Evolutionary conservation across 2,797 vertebrate species (phyloP), one percentile per base, ranked within the genome.

Genomic region (Neosalanx taihuensis): DNA sequence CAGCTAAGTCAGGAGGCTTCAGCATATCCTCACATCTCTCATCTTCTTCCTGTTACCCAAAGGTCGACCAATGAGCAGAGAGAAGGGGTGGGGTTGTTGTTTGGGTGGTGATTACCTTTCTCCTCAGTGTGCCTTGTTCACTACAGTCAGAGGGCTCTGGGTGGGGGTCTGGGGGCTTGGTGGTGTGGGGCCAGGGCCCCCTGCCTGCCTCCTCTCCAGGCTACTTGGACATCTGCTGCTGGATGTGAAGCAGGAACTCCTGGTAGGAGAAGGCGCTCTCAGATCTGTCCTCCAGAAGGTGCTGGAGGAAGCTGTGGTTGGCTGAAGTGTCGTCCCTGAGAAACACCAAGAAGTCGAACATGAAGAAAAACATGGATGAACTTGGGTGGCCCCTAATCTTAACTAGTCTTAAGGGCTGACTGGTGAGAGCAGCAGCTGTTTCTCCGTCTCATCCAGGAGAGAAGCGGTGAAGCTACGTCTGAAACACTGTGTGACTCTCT

Each of bases 211-310:
- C 49, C 67, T 0, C 3, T 35, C 4, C 31, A 41, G 37, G 79
- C 94, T 95, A 98, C 87, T 98, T 96, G 89, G 95, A 95, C 84
- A 95, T 87, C 78, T 98, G 96, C 86, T 95, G 94, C 86, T 97
- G 95, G 81, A 99, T 74, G 77, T 98, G 94, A 89, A 96, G 93
- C 88, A 99, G 91, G 86, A 99, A 99, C 77, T 98, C 96, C 2
- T 94, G 91, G 84, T 99, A 99, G n/a, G 98, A 98, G 49, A 95
- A 94, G 1, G 46, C 93, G 92, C 83, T 99, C 51, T 56, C 18
- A 3, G 41, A 2, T 46, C 41, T 46, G 83, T 99, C 97, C 89
- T 99, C 97, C 81, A 98, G 89, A 90, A 99, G 89, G 84, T 95
- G 91, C 72, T 97, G 97, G 81, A 96, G 94, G 86, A 99, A 96